A percentile compares a stretch with the other conserved stretches of the same genome.
Evolutionary conservation across 2,797 vertebrate species (phyloP).

Genomic region (Mycteria americana): DNA sequence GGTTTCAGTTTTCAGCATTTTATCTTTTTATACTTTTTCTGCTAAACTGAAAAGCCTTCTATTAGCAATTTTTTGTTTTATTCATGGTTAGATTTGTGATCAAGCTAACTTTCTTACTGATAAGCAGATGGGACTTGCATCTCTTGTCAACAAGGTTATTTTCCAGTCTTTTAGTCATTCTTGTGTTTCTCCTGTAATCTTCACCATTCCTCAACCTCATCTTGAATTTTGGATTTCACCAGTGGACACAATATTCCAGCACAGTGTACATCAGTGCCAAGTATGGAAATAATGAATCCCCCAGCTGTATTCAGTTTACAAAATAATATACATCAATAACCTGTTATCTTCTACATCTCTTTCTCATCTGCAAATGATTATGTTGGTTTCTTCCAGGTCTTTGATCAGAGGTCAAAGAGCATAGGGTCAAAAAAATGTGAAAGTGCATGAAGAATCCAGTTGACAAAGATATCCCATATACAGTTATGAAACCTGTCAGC

Average conservation of each 20-base stretch:
- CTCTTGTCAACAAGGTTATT: not conserved
- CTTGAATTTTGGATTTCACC: not conserved
- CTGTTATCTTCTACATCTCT: not conserved
- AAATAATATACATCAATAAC: not conserved
- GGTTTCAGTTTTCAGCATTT: not conserved
- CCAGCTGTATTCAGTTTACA: not conserved
- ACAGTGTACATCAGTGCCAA: not conserved
- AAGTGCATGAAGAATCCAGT: not conserved
- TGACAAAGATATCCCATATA: not conserved
- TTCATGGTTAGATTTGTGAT: not conserved
- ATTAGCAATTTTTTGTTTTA: not conserved
- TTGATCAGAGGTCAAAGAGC: not conserved
- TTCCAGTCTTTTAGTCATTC: not conserved
- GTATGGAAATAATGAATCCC: not conserved
- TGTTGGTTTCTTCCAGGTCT: not conserved
- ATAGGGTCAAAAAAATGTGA: not conserved
- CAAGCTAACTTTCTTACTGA: not conserved
- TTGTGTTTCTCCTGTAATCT: not conserved
- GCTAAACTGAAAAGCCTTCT: not conserved
- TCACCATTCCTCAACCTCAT: not conserved
- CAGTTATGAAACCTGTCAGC: not conserved
- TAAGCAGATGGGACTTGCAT: not conserved
- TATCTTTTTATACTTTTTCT: not conserved
- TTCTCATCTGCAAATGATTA: not conserved
- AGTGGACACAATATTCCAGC: not conserved